Base-by-base conservation (phyloP, 1,140 invertebrate species). In the Stenopsyche tienmushanensis region DNA sequence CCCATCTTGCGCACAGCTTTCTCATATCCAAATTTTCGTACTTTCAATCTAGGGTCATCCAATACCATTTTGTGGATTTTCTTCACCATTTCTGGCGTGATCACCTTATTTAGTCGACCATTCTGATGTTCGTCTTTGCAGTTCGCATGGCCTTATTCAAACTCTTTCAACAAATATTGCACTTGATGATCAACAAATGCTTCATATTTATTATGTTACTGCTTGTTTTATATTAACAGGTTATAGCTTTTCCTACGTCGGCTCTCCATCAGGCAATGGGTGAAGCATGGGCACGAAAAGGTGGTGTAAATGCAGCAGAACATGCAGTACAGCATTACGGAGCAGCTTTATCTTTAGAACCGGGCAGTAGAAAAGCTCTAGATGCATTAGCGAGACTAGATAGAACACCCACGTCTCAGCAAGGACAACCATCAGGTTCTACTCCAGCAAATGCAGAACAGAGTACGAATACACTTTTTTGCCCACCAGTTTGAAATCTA, bases 321-420 rank as follows among this genome's bases (percentile, higher is more conserved):
- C 87, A 87, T 71, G 88, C 88, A 41, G 75, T 89, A n/a, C 83
- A 89, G 72, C 87, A 90, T 71, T 90, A 86, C 72, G 83, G 81
- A 49, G 84, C 85, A 67, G 87, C 88, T 42, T 75, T 89, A 47
- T 87, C 84, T 70, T 75, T 89, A 63, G 87, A 89, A 74, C 86
- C 86, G n/a, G 83, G 77, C 52, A 88, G 88, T 71, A 76, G 81
- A 26, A 77, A 82, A 73, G 87, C 86, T 15, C 71, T 83, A 26
- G 86, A 89, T 72, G 87, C 86, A 10, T 83, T 88, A 72, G 84
- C 88, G 72, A 74, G 84, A 55, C 74, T 89, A 15, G 87, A 89
- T 42, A 47, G 63, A 47, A 17, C 53, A 9, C 44, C 59, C 72
- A 83, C 82, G 67, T 81, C 85, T 20, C 78, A 78, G 1, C 75